Conservation (phyloP, 2,888 invertebrate species). For the Ormyrus pomaceus region DNA sequence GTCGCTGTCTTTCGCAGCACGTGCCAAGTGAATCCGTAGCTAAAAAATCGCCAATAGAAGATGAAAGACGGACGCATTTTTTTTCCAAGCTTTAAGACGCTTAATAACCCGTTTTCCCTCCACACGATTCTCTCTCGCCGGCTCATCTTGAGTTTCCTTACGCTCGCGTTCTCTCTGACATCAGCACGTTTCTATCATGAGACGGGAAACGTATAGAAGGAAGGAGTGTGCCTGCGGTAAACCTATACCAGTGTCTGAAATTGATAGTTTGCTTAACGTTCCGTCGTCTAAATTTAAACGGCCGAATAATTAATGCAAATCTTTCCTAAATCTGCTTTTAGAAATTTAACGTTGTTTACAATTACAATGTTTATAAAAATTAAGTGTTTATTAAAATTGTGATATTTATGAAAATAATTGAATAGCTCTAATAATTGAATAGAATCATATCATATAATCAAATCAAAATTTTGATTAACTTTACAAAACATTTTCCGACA, state of each 20-base stretch:
- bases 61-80: neutral
- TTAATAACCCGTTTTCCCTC: slow-evolving; percentile 27
- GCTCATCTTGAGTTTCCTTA: slow-evolving; percentile 15
- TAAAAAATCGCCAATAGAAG: slow-evolving; percentile 9
- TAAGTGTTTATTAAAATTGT: no score
- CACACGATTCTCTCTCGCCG: neutral
- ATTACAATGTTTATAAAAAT: no score
- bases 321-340: no score
- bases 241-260: neutral
- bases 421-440: no score
- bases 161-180: neutral
- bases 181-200: slow-evolving; percentile 14
- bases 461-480: no score
- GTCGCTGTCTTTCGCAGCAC: slow-evolving; percentile 22
- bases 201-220: slow-evolving; percentile 6
- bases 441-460: no score
- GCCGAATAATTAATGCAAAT: no score
- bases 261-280: slow-evolving; percentile 12
- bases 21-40: slow-evolving; percentile 15
- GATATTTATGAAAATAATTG: no score
- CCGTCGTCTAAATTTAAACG: no score
- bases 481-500: no score
- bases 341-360: no score
- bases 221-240: neutral
- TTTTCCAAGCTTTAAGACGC: slow-evolving; percentile 56